A percentile compares a stretch with the other conserved stretches of the same genome.
Evolutionary conservation across 2,113 vertebrate genomes (phyloP).

Genomic region (Chaetodon auriga): DNA sequence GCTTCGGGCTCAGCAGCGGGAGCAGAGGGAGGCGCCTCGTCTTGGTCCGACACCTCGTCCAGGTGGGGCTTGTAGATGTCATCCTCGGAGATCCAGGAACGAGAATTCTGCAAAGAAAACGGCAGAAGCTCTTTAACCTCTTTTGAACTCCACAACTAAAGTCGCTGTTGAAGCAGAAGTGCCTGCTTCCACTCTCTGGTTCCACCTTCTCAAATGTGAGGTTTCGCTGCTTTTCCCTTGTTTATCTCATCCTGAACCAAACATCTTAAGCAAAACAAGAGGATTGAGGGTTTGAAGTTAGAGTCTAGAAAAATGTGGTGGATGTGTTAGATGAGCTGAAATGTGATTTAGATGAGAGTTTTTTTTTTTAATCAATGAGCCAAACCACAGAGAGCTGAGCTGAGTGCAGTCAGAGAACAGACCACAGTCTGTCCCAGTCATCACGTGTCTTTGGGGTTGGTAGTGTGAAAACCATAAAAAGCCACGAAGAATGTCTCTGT

Average conservation of each 20-base stretch:
- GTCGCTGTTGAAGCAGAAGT: too few species aligned
- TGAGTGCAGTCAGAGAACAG: not conserved
- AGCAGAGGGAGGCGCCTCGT: constrained; percentile 32
- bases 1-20: constrained; percentile 35
- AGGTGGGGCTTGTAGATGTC: constrained; percentile 89
- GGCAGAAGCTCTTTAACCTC: not conserved
- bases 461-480: not conserved
- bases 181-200: too few species aligned
- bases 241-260: too few species aligned
- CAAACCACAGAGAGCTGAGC: not conserved
- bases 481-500: not conserved
- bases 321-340: too few species aligned
- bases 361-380: not conserved
- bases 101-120: constrained; percentile 80
- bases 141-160: too few species aligned
- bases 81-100: constrained; percentile 94
- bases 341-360: not conserved
- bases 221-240: too few species aligned
- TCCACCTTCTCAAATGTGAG: too few species aligned
- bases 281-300: too few species aligned
- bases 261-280: too few species aligned
- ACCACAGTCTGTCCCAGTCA: constrained; percentile 14
- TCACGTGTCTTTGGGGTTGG: not conserved
- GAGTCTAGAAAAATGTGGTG: too few species aligned
- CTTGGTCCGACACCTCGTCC: constrained; percentile 36